Conservation (phyloP, 2,888 invertebrate genomes). For the Stegophylla sp. region DNA sequence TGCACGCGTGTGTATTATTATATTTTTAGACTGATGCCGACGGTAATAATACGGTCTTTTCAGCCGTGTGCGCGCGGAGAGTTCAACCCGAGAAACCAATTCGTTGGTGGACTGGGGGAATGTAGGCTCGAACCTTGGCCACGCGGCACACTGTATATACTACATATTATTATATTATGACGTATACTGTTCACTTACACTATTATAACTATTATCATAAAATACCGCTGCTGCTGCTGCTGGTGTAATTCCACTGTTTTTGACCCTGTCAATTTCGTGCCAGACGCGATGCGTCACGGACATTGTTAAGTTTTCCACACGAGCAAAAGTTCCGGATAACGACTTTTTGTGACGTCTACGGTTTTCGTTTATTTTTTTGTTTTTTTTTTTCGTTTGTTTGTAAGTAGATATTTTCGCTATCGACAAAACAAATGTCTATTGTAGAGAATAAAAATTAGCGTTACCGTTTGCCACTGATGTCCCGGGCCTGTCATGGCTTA, state of each 20-base stretch:
- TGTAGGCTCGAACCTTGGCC: neutral
- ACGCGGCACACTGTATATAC: neutral
- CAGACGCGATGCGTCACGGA: constrained; percentile 41
- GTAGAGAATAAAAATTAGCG: neutral
- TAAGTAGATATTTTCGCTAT: neutral
- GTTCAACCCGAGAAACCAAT: neutral
- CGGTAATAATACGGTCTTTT: constrained; percentile 24
- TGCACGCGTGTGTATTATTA: neutral
- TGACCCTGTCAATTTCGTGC: constrained; percentile 24
- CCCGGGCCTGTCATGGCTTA: too few species aligned
- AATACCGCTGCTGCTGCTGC: neutral
- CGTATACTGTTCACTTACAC: neutral
- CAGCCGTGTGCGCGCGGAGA: neutral
- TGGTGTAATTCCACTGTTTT: neutral
- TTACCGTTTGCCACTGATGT: too few species aligned
- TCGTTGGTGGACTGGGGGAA: neutral
- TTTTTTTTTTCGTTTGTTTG: neutral
- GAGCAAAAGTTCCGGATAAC: neutral
- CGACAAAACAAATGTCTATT: constrained; percentile 8
- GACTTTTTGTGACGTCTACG: neutral
- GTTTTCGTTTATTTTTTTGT: neutral
- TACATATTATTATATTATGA: neutral
- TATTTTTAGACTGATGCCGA: neutral
- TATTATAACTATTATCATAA: neutral
- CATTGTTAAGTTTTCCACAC: constrained; percentile 5